Conservation (phyloP, 2,888 invertebrate genomes). For the Hirtodrosophila duncani region DNA sequence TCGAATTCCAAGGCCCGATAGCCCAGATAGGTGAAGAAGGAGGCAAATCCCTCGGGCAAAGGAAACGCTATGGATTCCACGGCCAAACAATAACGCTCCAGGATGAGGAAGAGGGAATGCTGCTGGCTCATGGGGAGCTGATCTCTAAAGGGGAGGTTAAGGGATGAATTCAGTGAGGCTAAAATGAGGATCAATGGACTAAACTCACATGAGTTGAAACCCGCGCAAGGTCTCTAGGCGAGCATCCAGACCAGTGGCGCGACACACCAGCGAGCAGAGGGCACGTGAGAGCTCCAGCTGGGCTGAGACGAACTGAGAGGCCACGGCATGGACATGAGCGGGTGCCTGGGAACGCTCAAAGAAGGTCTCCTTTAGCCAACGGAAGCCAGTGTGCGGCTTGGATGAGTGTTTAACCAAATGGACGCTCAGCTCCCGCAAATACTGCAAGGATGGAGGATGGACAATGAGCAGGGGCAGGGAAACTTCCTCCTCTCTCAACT, state of each 20-base stretch:
- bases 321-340: slow-evolving; percentile 87
- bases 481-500: neutral
- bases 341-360: slow-evolving; percentile 81
- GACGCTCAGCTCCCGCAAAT: slow-evolving; percentile 90
- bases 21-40: slow-evolving; percentile 92
- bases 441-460: slow-evolving; percentile 79
- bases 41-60: slow-evolving; percentile 91
- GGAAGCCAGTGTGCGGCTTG: slow-evolving; percentile 78
- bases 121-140: slow-evolving; percentile 85
- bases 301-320: slow-evolving; percentile 88
- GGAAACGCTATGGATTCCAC: slow-evolving; percentile 89
- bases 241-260: slow-evolving; percentile 84
- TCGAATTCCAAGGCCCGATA: slow-evolving; percentile 87
- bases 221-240: slow-evolving; percentile 85
- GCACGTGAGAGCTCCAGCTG: slow-evolving; percentile 89
- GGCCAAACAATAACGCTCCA: slow-evolving; percentile 90
- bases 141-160: slow-evolving; percentile 80
- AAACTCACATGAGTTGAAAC: slow-evolving; percentile 86
- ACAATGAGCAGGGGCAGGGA: neutral
- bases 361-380: slow-evolving; percentile 78
- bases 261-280: slow-evolving; percentile 86
- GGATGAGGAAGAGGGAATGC: slow-evolving; percentile 85
- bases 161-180: neutral
- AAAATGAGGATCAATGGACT: accelerated
- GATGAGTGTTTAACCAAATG: slow-evolving; percentile 85